phyloP scores from a whole-genome alignment of 2,797 vertebrate species.

The Diceros bicornis region DNA sequence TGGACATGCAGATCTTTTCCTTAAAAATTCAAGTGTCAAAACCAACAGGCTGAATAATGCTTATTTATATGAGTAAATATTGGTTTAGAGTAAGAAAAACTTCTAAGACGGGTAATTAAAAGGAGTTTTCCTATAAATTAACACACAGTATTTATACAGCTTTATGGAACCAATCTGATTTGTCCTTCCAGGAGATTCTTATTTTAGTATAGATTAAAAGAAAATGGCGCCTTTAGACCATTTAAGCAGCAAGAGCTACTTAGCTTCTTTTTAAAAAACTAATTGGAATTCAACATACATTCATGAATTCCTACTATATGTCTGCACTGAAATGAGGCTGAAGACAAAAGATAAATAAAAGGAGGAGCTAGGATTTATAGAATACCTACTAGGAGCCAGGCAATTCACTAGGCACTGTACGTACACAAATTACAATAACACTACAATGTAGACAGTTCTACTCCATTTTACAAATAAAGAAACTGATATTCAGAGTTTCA shows the following conservation, averaged over 20 bases:
- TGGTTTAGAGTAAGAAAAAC: constrained; percentile 12
- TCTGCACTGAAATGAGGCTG: background rate
- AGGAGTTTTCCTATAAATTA: constrained; percentile 37
- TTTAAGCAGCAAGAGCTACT: constrained; percentile 22
- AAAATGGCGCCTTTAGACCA: constrained; percentile 32
- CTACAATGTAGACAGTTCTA: background rate
- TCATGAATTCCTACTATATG: background rate
- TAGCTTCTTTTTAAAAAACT: constrained; percentile 11
- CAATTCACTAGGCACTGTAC: background rate
- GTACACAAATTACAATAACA: background rate
- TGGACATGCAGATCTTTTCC: constrained; percentile 28
- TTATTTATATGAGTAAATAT: background rate
- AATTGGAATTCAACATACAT: background rate
- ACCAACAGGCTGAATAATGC: constrained; percentile 18
- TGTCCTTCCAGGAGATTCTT: constrained; percentile 31
- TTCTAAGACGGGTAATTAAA: constrained; percentile 14
- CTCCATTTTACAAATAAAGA: constrained; percentile 43
- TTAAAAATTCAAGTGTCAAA: constrained; percentile 72
- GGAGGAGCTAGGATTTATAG: background rate
- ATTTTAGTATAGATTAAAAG: constrained; percentile 41
- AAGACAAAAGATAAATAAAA: constrained; percentile 31
- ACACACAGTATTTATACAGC: constrained; percentile 39
- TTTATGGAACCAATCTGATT: constrained; percentile 46
- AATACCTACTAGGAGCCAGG: background rate
- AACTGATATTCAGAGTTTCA: background rate